Evolutionary conservation across 2,888 invertebrate genomes (phyloP).

Genomic region (Acanthosoma haemorrhoidale): DNA sequence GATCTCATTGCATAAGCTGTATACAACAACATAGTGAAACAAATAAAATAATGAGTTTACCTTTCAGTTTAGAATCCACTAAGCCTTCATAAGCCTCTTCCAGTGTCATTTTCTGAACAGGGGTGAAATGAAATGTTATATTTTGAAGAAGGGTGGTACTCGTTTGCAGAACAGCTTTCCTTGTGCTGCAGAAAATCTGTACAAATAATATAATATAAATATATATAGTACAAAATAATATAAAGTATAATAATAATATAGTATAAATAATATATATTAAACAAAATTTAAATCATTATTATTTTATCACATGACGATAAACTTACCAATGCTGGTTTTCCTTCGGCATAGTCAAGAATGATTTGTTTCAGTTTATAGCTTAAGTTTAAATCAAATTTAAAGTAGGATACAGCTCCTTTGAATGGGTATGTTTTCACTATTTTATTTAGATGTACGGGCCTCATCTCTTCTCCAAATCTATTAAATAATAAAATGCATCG

Average conservation of each 20-base stretch:
- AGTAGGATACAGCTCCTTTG: slow-evolving; percentile 54
- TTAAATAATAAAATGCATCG: slow-evolving; percentile 35
- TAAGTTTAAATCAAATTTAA: slow-evolving; percentile 71
- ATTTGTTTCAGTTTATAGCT: slow-evolving; percentile 66
- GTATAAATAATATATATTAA: background rate
- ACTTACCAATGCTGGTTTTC: slow-evolving; percentile 66
- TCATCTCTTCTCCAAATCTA: slow-evolving; percentile 64
- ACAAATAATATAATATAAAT: slow-evolving; percentile 30
- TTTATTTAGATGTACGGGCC: slow-evolving; percentile 68
- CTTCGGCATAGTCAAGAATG: slow-evolving; percentile 63
- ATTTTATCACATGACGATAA: background rate
- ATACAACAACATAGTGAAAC: too few relatives aligned
- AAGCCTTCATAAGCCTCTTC: slow-evolving; percentile 46
- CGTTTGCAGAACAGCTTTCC: slow-evolving; percentile 67
- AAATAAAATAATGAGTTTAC: slow-evolving; percentile 40
- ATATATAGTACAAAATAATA: background rate
- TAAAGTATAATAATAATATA: slow-evolving; percentile 8
- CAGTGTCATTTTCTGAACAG: slow-evolving; percentile 54
- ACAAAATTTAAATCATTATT: slow-evolving; percentile 30
- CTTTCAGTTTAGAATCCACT: slow-evolving; percentile 50
- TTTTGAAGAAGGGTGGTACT: slow-evolving; percentile 59
- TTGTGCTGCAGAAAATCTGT: slow-evolving; percentile 70
- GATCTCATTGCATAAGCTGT: too few relatives aligned
- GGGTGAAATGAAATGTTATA: slow-evolving; percentile 53
- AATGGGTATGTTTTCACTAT: slow-evolving; percentile 66